Conservation (phyloP, 2,113 vertebrate species). For the Chaenocephalus aceratus region DNA sequence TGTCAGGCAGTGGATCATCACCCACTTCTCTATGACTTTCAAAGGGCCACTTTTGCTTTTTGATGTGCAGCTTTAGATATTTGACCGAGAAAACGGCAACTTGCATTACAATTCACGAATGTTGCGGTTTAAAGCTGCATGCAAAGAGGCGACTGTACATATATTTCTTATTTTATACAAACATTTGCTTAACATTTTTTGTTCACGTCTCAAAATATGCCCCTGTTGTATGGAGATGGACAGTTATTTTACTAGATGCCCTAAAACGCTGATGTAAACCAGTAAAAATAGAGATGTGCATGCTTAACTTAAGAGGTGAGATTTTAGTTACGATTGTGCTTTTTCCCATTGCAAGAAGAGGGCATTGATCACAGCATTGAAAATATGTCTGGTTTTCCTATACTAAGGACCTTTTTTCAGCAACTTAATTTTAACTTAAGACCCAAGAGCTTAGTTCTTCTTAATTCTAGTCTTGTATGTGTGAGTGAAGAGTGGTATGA, state of each 20-base stretch:
- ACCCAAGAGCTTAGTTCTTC: neutral
- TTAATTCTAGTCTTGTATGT: slow-evolving; percentile 13
- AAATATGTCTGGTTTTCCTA: slow-evolving; percentile 6
- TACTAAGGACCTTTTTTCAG: slow-evolving; percentile 13
- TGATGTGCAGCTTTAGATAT: slow-evolving; percentile 67
- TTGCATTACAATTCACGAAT: slow-evolving; percentile 42
- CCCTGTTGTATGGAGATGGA: neutral
- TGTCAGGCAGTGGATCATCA: slow-evolving; percentile 73
- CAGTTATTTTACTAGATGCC: neutral
- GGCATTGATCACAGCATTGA: slow-evolving; percentile 2
- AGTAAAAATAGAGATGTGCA: neutral
- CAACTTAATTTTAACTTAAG: slow-evolving; percentile 1
- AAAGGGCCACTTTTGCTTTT: slow-evolving; percentile 64
- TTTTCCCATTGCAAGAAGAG: neutral
- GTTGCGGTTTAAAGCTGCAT: slow-evolving; percentile 21
- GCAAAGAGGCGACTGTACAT: slow-evolving; percentile 8
- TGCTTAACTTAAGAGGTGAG: neutral
- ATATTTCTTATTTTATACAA: neutral
- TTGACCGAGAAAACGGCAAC: slow-evolving; percentile 54
- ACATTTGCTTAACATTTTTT: neutral
- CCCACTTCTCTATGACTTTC: slow-evolving; percentile 68
- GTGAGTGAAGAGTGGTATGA: neutral
- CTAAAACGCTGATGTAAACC: neutral
- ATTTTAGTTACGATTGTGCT: slow-evolving; percentile 12
- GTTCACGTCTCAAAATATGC: neutral